phyloP scores from a whole-genome alignment of 2,888 invertebrate genomes.

The Dascillus cervinus region DNA sequence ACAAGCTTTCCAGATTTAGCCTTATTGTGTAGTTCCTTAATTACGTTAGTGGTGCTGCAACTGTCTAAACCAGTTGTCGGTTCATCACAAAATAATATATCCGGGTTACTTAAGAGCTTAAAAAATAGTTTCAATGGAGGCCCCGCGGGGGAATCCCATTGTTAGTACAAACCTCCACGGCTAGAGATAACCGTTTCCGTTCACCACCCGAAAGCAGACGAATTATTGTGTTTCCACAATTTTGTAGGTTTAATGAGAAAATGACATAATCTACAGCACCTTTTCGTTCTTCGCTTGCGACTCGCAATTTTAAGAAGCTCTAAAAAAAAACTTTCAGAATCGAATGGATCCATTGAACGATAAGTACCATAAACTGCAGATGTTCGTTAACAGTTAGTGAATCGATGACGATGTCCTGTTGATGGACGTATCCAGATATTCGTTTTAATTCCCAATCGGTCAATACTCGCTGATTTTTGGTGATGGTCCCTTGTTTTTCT shows the following conservation, averaged over 20 bases:
- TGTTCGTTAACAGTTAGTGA: slow-evolving; percentile 75
- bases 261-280: slow-evolving; percentile 47
- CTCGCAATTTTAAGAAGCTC: too few relatives aligned
- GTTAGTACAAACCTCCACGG: slow-evolving; percentile 61
- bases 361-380: slow-evolving; percentile 82
- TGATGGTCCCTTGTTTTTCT: slow-evolving; percentile 10
- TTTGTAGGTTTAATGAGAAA: slow-evolving; percentile 61
- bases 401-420: slow-evolving; percentile 74
- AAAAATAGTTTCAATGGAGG: slow-evolving; percentile 11
- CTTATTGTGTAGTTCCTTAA: slow-evolving; percentile 59
- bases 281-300: slow-evolving; percentile 20
- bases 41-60: slow-evolving; percentile 75
- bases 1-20: slow-evolving; percentile 67
- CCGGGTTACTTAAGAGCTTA: slow-evolving; percentile 79
- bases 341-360: too few relatives aligned
- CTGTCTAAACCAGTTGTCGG: slow-evolving; percentile 90
- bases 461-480: too few relatives aligned
- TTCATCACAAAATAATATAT: slow-evolving; percentile 87
- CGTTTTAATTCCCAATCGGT: slow-evolving; percentile 59
- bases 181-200: slow-evolving; percentile 75
- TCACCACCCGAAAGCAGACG: slow-evolving; percentile 85
- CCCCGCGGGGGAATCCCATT: too few relatives aligned
- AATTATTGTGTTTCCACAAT: slow-evolving; percentile 63
- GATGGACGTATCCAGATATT: slow-evolving; percentile 80
- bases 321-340: too few relatives aligned